Evolutionary conservation across 2,888 invertebrate species (phyloP).

Genomic region (Microctonus brassicae): DNA sequence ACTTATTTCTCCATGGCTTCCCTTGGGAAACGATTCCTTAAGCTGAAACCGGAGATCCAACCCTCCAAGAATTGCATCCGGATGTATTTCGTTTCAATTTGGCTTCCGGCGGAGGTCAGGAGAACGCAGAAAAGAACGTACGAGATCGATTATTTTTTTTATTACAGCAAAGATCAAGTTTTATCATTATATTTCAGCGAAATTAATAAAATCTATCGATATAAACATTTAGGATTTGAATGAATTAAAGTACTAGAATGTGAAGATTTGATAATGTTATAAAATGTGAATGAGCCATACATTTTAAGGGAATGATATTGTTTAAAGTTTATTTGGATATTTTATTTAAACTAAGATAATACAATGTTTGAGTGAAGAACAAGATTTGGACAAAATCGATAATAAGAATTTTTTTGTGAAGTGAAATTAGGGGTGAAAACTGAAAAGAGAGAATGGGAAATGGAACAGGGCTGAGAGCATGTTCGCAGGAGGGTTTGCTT

Average conservation of each 20-base stretch:
- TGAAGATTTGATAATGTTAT: no score
- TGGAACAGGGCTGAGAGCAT: not conserved
- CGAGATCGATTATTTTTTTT: not conserved
- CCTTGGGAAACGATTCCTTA: conserved; percentile 12
- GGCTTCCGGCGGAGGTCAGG: conserved; percentile 23
- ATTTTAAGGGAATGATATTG: no score
- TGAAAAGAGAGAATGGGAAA: not conserved
- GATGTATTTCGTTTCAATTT: conserved; percentile 17
- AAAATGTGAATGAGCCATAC: no score
- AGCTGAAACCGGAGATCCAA: conserved; percentile 17
- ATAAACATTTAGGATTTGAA: not conserved
- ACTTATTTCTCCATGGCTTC: not conserved
- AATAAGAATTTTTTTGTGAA: not conserved
- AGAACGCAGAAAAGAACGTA: not conserved
- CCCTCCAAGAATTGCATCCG: conserved; percentile 7
- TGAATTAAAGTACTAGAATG: not conserved
- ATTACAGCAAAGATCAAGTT: no score
- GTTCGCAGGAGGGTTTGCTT: conserved; percentile 22
- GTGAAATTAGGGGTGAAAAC: not conserved
- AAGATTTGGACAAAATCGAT: no score
- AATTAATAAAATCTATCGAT: not conserved
- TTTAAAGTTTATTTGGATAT: no score
- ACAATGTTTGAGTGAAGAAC: not conserved
- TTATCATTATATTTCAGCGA: no score
- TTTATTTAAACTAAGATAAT: no score